Conservation (phyloP, 2,113 vertebrate genomes). For the Plotosus lineatus region DNA sequence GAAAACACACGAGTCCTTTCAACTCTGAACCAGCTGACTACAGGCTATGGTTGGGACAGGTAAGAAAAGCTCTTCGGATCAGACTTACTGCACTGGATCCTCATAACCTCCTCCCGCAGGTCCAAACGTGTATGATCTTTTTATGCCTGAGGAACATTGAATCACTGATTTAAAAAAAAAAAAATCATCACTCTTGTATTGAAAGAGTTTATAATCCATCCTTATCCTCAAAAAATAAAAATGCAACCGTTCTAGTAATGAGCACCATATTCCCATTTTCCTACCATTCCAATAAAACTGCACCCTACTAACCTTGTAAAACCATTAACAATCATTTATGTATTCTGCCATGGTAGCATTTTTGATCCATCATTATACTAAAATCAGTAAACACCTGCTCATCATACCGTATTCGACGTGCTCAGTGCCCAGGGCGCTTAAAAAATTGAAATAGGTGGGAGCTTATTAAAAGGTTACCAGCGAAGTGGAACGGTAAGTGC, state of each 20-base stretch:
- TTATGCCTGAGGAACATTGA: slow-evolving; percentile 72
- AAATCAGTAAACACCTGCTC: neutral
- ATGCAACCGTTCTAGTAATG: neutral
- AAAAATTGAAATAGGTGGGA: no score
- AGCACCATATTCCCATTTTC: neutral
- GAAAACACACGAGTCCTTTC: neutral
- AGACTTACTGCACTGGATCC: slow-evolving; percentile 82
- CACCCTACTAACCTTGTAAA: neutral
- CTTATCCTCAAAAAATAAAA: neutral
- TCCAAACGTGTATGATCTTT: slow-evolving; percentile 87
- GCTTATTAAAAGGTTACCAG: no score
- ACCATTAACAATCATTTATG: neutral
- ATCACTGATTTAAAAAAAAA: neutral
- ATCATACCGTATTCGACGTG: no score
- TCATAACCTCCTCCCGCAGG: slow-evolving; percentile 86
- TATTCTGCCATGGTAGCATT: neutral
- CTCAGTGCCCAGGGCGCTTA: no score
- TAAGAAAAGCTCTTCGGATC: neutral
- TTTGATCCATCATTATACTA: neutral
- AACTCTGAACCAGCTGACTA: neutral
- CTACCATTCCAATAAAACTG: neutral
- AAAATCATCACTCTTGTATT: neutral
- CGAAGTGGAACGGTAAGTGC: no score
- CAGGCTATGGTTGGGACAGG: neutral
- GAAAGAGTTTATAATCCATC: no score